Evolutionary conservation across 1,140 invertebrate genomes (phyloP), one percentile per base, ranked within the genome.

Genomic region (Adelges cooleyi): DNA sequence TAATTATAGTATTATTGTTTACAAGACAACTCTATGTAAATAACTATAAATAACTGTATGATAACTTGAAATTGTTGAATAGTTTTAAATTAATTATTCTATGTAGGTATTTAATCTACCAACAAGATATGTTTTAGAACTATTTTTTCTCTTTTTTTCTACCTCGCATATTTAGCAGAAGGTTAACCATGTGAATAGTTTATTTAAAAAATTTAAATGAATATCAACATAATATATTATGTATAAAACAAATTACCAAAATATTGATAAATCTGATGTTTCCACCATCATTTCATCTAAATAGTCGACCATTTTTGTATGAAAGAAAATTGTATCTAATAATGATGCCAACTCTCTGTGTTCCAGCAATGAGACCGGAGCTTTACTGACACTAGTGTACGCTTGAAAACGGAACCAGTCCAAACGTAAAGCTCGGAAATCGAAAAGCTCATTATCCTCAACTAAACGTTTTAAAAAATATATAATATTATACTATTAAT

Each of bases 391-490:
- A 67, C 92, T 95, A 71, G 92, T 89, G 72, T 93, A 96, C 1
- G 94, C 90, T 78, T 98, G 96, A 20, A 99, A 78, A 69, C 97
- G 81, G 73, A 95, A 94, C 96, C 96, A 99, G 76, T 99, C 97
- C 27, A 98, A 74, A 29, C 96, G 81, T 65, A 99, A 85, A 13
- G 91, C 90, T 71, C 92, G 80, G 72, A 99, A 96, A 77, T 98
- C 94, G 80, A 98, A 97, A 0, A 93, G 72, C 74, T 96, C 91
- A 78, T 95, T 96, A 20, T 94, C 92, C 77, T 98, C 94, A 50
- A 96, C 91, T 82, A 48, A n/a, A n/a, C n/a, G n/a, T n/a, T 27
- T 56, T 17, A 10, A 10, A 10, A 40, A 9, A 10, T 33, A 54
- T 33, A 33, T 17, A 54, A 11, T 8, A 54, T 54, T 8, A 17